Percentiles rank a stretch among this genome's conserved stretches.
phyloP scores from a whole-genome alignment of 2,113 vertebrate genomes.

The Ceuthmochares aereus region DNA sequence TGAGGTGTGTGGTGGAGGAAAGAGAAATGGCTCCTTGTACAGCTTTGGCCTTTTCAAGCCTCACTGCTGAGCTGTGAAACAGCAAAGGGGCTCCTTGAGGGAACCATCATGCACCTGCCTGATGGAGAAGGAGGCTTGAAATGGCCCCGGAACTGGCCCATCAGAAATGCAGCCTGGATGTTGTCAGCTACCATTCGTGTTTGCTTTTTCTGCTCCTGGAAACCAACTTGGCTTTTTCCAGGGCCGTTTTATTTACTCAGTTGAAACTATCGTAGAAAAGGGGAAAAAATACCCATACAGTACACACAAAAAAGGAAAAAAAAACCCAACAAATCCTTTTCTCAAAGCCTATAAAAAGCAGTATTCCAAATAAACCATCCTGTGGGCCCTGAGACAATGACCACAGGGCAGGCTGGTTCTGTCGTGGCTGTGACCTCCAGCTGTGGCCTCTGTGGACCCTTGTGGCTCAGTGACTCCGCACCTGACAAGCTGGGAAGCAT shows the following conservation, averaged over 20 bases:
- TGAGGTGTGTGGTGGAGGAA: not conserved
- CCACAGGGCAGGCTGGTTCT: not conserved
- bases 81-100: not conserved
- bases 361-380: not conserved
- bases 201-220: not conserved
- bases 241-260: not conserved
- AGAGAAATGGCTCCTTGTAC: not conserved
- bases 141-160: not conserved
- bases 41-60: not conserved
- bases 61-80: not conserved
- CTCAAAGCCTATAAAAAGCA: not conserved
- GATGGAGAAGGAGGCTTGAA: not conserved
- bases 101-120: not conserved
- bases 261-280: not conserved
- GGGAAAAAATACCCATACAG: too few relatives aligned
- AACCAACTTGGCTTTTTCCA: not conserved
- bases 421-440: too few relatives aligned
- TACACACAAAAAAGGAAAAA: not conserved
- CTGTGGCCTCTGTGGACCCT: not conserved
- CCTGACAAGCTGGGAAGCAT: not conserved
- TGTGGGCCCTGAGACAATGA: accelerated
- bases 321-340: not conserved
- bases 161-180: not conserved
- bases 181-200: not conserved
- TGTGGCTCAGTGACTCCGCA: not conserved